A percentile compares a stretch with the other conserved stretches of the same genome.
These are phyloP conservation scores for Callosobruchus maculatus DNA, from an alignment of 2,888 invertebrate species.

Conservation along the genomic window DNA sequence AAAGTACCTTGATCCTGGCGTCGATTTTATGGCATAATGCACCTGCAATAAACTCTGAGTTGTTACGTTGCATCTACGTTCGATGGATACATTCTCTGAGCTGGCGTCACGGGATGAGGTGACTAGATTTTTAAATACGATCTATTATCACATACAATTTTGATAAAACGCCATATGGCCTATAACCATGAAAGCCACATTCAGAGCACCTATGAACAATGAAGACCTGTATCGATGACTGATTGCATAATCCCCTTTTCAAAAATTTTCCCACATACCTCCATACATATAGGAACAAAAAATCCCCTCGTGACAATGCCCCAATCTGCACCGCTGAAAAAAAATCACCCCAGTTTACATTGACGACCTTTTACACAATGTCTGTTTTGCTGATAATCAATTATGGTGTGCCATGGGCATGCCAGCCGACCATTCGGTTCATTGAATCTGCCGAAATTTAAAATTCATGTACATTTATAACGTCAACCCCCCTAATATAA, in stretches of 20 bases:
- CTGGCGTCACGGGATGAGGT: no score
- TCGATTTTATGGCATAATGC: no score
- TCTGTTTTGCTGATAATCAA: not conserved
- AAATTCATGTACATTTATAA: slow-evolving; percentile 15
- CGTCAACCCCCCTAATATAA: not conserved
- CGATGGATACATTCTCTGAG: no score
- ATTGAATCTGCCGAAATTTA: slow-evolving; percentile 17
- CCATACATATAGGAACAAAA: not conserved
- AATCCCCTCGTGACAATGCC: not conserved
- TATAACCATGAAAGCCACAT: not conserved
- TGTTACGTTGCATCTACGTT: no score
- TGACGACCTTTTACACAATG: not conserved
- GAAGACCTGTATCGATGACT: not conserved
- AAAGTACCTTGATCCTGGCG: no score
- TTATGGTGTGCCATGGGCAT: slow-evolving; percentile 8
- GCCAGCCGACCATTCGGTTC: slow-evolving; percentile 11
- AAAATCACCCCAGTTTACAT: not conserved
- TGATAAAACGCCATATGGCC: not conserved
- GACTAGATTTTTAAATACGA: no score
- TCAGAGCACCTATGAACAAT: not conserved
- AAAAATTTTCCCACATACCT: not conserved
- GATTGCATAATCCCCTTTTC: not conserved
- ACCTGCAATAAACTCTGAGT: no score
- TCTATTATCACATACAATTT: not conserved
- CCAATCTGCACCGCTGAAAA: not conserved